Conservation (phyloP, 1,140 invertebrate species). For the Drosophila kohkoa region DNA sequence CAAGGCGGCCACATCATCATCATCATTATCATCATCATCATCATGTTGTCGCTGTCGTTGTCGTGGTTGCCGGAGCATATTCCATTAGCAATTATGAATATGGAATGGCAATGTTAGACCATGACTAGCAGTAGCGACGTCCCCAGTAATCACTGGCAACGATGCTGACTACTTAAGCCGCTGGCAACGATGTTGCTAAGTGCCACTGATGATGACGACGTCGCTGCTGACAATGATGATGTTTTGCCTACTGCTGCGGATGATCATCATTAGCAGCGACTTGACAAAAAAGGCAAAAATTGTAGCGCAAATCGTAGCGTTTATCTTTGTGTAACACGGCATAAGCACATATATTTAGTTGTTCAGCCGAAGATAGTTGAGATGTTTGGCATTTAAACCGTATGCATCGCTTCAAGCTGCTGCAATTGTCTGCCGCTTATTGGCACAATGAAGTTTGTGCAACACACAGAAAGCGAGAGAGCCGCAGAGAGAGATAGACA, state of each 20-base stretch:
- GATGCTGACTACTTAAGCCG: slow-evolving; percentile 73
- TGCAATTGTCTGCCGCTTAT: slow-evolving; percentile 29
- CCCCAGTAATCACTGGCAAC: slow-evolving; percentile 54
- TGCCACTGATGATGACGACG: slow-evolving; percentile 38
- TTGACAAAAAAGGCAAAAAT: slow-evolving; percentile 18
- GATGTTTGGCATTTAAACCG: slow-evolving; percentile 17
- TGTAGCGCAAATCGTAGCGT: slow-evolving; percentile 23
- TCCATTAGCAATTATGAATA: slow-evolving; percentile 85
- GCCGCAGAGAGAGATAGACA: neutral
- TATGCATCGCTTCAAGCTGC: slow-evolving; percentile 23
- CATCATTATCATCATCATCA: slow-evolving; percentile 30
- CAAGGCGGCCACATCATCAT: slow-evolving; percentile 40
- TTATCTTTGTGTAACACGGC: slow-evolving; percentile 3
- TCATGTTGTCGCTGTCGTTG: slow-evolving; percentile 25
- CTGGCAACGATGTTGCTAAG: slow-evolving; percentile 72
- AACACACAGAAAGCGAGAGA: slow-evolving; percentile 1
- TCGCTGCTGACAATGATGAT: slow-evolving; percentile 22
- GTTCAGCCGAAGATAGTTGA: neutral
- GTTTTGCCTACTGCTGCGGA: neutral
- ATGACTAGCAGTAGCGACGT: slow-evolving; percentile 59
- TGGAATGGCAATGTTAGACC: slow-evolving; percentile 69
- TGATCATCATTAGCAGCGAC: slow-evolving; percentile 44
- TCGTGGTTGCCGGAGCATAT: slow-evolving; percentile 76
- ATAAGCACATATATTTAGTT: neutral
- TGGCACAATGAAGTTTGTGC: slow-evolving; percentile 38